phyloP scores from a whole-genome alignment of 1,140 invertebrate genomes.

The Bombus superbus region DNA sequence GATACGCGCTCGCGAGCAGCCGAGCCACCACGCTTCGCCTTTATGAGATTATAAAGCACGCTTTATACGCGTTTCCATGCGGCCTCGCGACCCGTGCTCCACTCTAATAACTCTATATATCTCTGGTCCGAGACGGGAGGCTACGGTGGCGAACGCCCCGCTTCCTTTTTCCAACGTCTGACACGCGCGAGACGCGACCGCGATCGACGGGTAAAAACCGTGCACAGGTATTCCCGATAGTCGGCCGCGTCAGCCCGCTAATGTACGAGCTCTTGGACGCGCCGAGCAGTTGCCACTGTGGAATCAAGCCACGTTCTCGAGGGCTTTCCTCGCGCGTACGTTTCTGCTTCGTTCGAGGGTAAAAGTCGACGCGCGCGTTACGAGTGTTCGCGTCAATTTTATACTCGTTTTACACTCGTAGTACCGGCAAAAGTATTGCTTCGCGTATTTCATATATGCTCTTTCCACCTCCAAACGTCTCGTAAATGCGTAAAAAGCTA shows the following conservation, averaged over 20 bases:
- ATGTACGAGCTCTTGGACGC: constrained; percentile 15
- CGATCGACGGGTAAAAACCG: constrained; percentile 44
- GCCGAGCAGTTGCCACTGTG: background rate
- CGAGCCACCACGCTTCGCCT: constrained; percentile 44
- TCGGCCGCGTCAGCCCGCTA: constrained; percentile 36
- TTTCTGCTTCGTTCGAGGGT: too few relatives aligned
- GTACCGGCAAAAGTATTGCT: too few relatives aligned
- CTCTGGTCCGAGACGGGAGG: constrained; percentile 19
- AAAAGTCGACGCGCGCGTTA: too few relatives aligned
- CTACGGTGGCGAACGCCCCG: background rate
- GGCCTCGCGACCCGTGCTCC: constrained; percentile 26
- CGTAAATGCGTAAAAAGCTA: too few relatives aligned
- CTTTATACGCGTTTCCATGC: constrained; percentile 52
- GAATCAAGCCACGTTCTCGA: background rate
- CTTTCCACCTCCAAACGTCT: too few relatives aligned
- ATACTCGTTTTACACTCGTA: too few relatives aligned
- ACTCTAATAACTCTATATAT: constrained; percentile 51
- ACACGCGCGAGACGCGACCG: constrained; percentile 17
- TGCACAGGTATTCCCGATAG: constrained; percentile 51
- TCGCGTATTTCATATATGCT: too few relatives aligned
- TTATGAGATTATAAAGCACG: constrained; percentile 52
- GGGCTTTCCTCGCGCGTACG: too few relatives aligned
- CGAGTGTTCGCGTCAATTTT: too few relatives aligned
- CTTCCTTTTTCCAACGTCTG: constrained; percentile 36
- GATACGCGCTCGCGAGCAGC: constrained; percentile 40